phyloP scores from a whole-genome alignment of 2,113 vertebrate genomes.

The Barbus barbus region DNA sequence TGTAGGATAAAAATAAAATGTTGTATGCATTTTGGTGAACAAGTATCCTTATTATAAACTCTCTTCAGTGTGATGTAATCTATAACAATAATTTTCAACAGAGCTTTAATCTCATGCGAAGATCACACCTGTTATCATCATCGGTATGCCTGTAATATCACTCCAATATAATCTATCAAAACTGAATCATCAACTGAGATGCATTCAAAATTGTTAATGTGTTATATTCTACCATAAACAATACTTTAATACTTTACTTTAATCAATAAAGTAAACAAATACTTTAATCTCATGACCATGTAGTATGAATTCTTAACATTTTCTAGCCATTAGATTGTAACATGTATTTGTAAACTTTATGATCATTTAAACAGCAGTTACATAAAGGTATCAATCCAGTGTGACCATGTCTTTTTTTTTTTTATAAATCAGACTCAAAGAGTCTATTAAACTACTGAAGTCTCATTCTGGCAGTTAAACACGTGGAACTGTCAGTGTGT shows the following conservation, averaged over 20 bases:
- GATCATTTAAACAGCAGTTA: background rate
- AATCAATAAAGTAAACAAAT: no score
- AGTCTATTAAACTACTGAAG: background rate
- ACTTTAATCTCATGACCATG: no score
- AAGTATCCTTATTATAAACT: background rate
- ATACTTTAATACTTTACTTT: no score
- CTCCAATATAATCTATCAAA: background rate
- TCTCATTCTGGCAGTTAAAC: slow-evolving; percentile 1
- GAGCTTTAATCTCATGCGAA: background rate
- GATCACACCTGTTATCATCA: background rate
- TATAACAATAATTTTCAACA: background rate
- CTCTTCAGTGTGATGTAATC: background rate
- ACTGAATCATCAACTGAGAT: background rate
- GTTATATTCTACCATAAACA: background rate
- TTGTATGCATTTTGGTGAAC: background rate
- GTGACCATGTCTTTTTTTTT: background rate
- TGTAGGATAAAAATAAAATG: background rate
- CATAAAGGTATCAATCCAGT: background rate
- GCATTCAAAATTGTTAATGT: background rate
- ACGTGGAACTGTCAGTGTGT: background rate
- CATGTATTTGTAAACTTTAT: background rate
- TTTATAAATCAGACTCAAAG: background rate
- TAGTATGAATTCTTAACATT: background rate
- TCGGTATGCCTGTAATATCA: background rate
- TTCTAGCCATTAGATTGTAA: background rate